These are phyloP conservation scores for Oncorhynchus keta DNA, from an alignment of 2,113 vertebrate genomes.

Conservation along the genomic window DNA sequence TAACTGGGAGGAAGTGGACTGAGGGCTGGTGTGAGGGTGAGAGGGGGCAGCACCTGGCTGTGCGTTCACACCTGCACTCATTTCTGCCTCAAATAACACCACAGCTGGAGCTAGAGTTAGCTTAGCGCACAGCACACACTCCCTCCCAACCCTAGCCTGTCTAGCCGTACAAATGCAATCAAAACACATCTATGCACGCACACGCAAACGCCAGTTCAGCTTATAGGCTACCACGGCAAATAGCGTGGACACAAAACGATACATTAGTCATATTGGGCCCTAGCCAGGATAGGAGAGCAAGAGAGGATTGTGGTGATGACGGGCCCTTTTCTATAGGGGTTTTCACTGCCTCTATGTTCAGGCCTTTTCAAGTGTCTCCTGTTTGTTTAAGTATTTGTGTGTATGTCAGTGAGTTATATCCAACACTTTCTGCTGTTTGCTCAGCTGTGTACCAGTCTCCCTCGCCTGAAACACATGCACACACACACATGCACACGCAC, in stretches of 20 bases:
- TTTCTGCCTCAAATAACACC: conserved; percentile 60
- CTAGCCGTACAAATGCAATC: too few relatives aligned
- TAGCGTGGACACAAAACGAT: not conserved
- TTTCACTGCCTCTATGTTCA: not conserved
- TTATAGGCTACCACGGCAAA: not conserved
- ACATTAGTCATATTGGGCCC: not conserved
- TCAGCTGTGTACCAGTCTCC: conserved; percentile 20
- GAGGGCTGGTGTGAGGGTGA: conserved; percentile 50
- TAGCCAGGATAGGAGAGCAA: not conserved
- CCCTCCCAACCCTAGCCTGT: not conserved
- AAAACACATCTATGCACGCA: not conserved
- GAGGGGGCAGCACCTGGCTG: conserved; percentile 54
- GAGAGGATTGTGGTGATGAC: not conserved
- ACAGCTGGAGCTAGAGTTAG: conserved; percentile 62
- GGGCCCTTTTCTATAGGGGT: not conserved
- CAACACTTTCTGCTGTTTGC: conserved; percentile 20
- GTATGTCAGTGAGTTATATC: conserved; percentile 16
- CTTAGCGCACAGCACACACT: conserved; percentile 27
- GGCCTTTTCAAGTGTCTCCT: conserved; percentile 8
- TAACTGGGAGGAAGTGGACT: conserved; percentile 67
- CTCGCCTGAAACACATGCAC: not conserved
- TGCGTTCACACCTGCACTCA: conserved; percentile 60
- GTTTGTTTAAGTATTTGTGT: conserved; percentile 11
- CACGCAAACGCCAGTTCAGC: not conserved
- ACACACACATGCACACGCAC: not conserved